Conservation (phyloP, 2,113 vertebrate species). For the Trogon surrucura region DNA sequence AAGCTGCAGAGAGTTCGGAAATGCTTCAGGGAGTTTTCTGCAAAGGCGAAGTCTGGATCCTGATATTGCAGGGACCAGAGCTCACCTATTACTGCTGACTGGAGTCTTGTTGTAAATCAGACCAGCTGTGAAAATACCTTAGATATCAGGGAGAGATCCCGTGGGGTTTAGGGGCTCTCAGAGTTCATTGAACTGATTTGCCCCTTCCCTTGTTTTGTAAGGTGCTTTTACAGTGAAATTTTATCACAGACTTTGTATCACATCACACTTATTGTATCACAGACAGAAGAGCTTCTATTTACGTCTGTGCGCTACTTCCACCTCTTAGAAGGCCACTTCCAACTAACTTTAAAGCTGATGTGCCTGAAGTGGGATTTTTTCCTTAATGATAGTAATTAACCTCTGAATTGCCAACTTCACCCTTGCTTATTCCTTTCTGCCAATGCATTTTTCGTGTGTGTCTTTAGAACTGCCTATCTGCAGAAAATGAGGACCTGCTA, state of each 20-base stretch:
- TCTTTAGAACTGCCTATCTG: neutral
- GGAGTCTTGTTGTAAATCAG: neutral
- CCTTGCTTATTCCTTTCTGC: neutral
- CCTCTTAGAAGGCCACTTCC: slow-evolving; percentile 14
- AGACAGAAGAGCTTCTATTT: slow-evolving; percentile 55
- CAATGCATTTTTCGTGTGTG: neutral
- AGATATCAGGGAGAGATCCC: neutral
- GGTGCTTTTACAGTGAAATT: neutral
- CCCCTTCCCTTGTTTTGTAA: slow-evolving; percentile 20
- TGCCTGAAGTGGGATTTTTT: slow-evolving; percentile 24
- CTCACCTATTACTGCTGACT: neutral
- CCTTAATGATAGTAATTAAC: slow-evolving; percentile 19
- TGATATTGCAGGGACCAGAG: neutral
- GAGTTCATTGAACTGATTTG: slow-evolving; percentile 40
- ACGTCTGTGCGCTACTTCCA: neutral
- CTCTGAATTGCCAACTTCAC: neutral
- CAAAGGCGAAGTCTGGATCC: neutral
- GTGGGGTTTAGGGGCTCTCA: neutral
- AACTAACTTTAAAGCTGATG: neutral
- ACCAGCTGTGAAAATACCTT: neutral
- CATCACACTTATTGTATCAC: slow-evolving; percentile 42
- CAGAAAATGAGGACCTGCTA: neutral
- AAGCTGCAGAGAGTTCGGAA: neutral
- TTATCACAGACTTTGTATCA: slow-evolving; percentile 24
- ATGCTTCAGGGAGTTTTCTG: neutral